Evolutionary conservation across 2,888 invertebrate species (phyloP).

Genomic region (Harmothoe impar): DNA sequence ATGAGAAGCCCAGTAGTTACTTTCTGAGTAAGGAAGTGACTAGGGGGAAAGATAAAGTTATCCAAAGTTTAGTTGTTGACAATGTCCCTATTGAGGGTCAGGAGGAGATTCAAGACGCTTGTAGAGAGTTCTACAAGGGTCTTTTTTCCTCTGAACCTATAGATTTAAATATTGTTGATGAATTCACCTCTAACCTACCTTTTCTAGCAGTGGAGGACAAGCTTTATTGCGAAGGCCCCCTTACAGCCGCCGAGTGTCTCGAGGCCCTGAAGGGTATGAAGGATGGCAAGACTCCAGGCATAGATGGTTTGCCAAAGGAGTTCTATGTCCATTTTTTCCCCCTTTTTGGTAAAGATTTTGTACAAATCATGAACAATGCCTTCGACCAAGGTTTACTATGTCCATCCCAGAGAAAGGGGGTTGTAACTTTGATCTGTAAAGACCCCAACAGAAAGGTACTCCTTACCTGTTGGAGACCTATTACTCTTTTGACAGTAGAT

Average conservation of each 20-base stretch:
- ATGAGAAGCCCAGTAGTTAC: not conserved
- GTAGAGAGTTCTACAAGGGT: not conserved
- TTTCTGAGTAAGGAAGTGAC: not conserved
- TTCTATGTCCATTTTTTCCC: slow-evolving; percentile 7
- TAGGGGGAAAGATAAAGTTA: not conserved
- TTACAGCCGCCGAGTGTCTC: not conserved
- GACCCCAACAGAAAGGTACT: not conserved
- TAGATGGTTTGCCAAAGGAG: slow-evolving; percentile 40
- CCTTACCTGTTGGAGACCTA: slow-evolving; percentile 25
- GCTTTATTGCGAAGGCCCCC: not conserved
- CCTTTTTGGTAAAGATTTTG: slow-evolving; percentile 23
- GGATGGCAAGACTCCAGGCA: slow-evolving; percentile 12
- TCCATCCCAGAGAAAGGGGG: slow-evolving; percentile 25
- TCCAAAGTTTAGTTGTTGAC: not conserved
- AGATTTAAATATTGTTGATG: not conserved
- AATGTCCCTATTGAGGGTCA: not conserved
- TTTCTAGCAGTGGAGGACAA: not conserved
- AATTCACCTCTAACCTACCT: not conserved
- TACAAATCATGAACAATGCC: not conserved
- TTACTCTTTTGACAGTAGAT: slow-evolving; percentile 17
- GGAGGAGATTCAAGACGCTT: not conserved
- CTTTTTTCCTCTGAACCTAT: not conserved
- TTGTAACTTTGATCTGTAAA: slow-evolving; percentile 17
- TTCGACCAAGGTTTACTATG: not conserved
- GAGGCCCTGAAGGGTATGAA: slow-evolving; percentile 1